Evolutionary conservation across 2,888 invertebrate genomes (phyloP).

Genomic region (Molorchus minor): DNA sequence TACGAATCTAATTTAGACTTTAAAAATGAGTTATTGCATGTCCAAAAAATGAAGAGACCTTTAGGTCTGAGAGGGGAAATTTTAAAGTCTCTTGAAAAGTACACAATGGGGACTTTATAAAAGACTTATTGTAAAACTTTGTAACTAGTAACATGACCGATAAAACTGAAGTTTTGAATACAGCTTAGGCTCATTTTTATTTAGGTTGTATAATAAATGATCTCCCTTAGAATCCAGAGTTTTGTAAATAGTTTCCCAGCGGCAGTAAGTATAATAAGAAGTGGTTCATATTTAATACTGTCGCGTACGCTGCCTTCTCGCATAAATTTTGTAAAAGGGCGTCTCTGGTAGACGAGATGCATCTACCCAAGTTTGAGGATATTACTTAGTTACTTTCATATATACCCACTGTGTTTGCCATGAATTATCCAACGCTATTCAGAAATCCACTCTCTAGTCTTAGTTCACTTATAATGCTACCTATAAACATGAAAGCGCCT

Average conservation of each 20-base stretch:
- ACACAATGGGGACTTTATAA: slow-evolving; percentile 24
- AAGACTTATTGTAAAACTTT: slow-evolving; percentile 29
- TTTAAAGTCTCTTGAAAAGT: slow-evolving; percentile 26
- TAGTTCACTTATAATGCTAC: too few species aligned
- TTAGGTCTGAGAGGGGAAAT: slow-evolving; percentile 19
- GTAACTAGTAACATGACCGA: slow-evolving; percentile 28
- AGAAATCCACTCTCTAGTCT: slow-evolving; percentile 4
- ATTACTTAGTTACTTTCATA: slow-evolving; percentile 36
- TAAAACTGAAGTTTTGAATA: slow-evolving; percentile 30
- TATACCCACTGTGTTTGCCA: slow-evolving; percentile 31
- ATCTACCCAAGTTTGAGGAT: slow-evolving; percentile 32
- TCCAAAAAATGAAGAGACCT: slow-evolving; percentile 15
- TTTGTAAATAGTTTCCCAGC: slow-evolving; percentile 26
- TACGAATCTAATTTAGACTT: slow-evolving; percentile 26
- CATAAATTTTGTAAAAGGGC: slow-evolving; percentile 37
- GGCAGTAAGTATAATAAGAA: slow-evolving; percentile 25
- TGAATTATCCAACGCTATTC: slow-evolving; percentile 33
- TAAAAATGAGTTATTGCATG: slow-evolving; percentile 25
- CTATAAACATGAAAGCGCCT: too few species aligned
- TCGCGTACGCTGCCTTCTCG: slow-evolving; percentile 32
- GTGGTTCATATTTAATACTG: slow-evolving; percentile 35
- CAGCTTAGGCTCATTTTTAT: slow-evolving; percentile 23
- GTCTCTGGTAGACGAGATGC: slow-evolving; percentile 35
- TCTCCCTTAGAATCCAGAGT: slow-evolving; percentile 24
- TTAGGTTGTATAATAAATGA: slow-evolving; percentile 28